phyloP scores from a whole-genome alignment of 2,113 vertebrate species.

The Hirundichthys speculiger region DNA sequence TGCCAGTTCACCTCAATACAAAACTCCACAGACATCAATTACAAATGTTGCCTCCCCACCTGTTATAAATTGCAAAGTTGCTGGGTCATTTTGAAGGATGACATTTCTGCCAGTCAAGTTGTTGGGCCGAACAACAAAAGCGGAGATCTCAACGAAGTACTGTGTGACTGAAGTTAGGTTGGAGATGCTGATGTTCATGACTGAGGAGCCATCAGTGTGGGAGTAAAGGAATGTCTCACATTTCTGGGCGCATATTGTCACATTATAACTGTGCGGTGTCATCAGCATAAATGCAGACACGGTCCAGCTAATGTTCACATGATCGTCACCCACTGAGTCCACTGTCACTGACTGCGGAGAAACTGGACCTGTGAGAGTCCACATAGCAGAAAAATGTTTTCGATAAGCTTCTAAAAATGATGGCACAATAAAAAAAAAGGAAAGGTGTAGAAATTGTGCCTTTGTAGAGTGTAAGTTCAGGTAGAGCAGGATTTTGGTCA shows the following conservation, averaged over 20 bases:
- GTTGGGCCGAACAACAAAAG: slow-evolving; percentile 27
- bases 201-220: background rate
- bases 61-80: slow-evolving; percentile 18
- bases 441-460: too few relatives aligned
- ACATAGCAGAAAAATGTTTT: background rate
- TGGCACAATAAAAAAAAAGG: too few relatives aligned
- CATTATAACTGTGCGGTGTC: slow-evolving; percentile 46
- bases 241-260: slow-evolving; percentile 23
- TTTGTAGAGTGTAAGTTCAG: background rate
- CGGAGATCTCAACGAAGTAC: slow-evolving; percentile 25
- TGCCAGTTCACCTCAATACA: background rate
- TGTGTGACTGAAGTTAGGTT: slow-evolving; percentile 32
- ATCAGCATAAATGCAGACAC: slow-evolving; percentile 50
- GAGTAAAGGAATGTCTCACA: slow-evolving; percentile 1
- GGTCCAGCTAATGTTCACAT: slow-evolving; percentile 41
- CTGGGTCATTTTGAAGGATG: slow-evolving; percentile 18
- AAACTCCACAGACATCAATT: too few relatives aligned
- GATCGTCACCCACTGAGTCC: slow-evolving; percentile 11
- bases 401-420: too few relatives aligned
- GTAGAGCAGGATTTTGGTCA: background rate
- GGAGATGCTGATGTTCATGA: slow-evolving; percentile 35
- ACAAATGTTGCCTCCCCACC: slow-evolving; percentile 7
- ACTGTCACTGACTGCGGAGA: slow-evolving; percentile 21
- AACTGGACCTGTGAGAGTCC: slow-evolving; percentile 33
- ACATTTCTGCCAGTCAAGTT: background rate